Percentiles rank a stretch among this genome's conserved stretches.
These are phyloP conservation scores for Sycophaga agraensis DNA, from an alignment of 1,140 invertebrate genomes.

Conservation along the genomic window DNA sequence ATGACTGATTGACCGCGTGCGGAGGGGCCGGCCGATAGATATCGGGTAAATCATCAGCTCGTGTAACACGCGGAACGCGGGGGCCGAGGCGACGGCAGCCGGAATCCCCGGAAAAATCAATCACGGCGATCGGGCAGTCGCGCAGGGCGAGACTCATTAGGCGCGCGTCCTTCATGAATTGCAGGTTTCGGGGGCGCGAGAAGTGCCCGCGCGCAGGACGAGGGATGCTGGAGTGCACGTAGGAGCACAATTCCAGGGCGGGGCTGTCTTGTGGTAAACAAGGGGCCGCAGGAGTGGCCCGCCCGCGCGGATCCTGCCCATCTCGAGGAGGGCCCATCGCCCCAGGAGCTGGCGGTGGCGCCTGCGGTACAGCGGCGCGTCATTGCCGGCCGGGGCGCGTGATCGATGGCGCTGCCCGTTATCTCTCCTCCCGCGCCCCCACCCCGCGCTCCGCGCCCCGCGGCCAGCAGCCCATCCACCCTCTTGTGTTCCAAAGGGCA, in stretches of 20 bases:
- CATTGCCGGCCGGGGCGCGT: slow-evolving; percentile 50
- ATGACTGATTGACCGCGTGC: too few relatives aligned
- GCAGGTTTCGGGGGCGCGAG: neutral
- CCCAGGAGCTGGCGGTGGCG: neutral
- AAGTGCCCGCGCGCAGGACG: neutral
- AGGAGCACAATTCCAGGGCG: too few relatives aligned
- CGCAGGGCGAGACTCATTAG: slow-evolving; percentile 2
- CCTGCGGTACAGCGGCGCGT: slow-evolving; percentile 36
- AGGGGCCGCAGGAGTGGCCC: slow-evolving; percentile 5
- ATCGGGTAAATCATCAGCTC: too few relatives aligned
- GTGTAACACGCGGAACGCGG: too few relatives aligned
- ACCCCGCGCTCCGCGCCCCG: neutral
- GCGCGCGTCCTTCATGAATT: slow-evolving; percentile 1
- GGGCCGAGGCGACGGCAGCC: neutral
- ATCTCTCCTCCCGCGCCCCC: slow-evolving; percentile 49
- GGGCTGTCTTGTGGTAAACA: slow-evolving; percentile 15
- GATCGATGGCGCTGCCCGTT: slow-evolving; percentile 56
- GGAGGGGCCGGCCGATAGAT: too few relatives aligned
- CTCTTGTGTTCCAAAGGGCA: slow-evolving; percentile 38
- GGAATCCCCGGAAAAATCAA: slow-evolving; percentile 7
- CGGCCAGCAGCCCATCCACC: slow-evolving; percentile 34
- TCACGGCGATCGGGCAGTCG: neutral
- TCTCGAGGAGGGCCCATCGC: slow-evolving; percentile 12
- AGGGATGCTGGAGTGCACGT: too few relatives aligned
- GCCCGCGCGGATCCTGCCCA: neutral